phyloP scores from a whole-genome alignment of 1,140 invertebrate species.

The Reticulitermes speratus region DNA sequence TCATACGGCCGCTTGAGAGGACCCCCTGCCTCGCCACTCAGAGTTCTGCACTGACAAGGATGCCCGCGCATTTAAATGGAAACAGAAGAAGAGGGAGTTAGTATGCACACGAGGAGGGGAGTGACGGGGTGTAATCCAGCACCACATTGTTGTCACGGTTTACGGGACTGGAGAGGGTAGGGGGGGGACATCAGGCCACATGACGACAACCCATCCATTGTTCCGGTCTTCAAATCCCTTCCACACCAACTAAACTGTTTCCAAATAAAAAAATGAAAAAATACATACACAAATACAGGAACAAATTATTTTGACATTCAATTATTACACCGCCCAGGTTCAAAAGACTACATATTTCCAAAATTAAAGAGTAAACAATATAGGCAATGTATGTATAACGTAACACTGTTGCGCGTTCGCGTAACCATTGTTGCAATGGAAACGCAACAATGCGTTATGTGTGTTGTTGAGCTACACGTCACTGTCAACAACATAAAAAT shows the following conservation, averaged over 20 bases:
- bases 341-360: not conserved
- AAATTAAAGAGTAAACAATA: too few species aligned
- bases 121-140: not conserved
- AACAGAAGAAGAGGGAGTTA: not conserved
- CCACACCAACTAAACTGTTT: not conserved
- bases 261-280: not conserved
- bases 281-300: not conserved
- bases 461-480: too few species aligned
- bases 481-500: too few species aligned
- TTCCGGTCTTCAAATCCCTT: constrained; percentile 3
- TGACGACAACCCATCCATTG: constrained; percentile 3
- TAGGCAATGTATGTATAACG: too few species aligned
- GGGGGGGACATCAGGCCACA: not conserved
- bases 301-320: not conserved
- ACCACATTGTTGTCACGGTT: constrained; percentile 12
- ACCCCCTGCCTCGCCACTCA: not conserved
- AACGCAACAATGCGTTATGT: too few species aligned
- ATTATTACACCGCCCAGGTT: not conserved
- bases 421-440: too few species aligned
- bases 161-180: not conserved
- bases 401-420: too few species aligned
- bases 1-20: too few species aligned
- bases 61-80: not conserved
- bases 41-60: not conserved
- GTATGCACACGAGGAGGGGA: not conserved